Evolutionary conservation across 2,113 vertebrate genomes (phyloP).

Genomic region (Pomatostomus ruficeps): DNA sequence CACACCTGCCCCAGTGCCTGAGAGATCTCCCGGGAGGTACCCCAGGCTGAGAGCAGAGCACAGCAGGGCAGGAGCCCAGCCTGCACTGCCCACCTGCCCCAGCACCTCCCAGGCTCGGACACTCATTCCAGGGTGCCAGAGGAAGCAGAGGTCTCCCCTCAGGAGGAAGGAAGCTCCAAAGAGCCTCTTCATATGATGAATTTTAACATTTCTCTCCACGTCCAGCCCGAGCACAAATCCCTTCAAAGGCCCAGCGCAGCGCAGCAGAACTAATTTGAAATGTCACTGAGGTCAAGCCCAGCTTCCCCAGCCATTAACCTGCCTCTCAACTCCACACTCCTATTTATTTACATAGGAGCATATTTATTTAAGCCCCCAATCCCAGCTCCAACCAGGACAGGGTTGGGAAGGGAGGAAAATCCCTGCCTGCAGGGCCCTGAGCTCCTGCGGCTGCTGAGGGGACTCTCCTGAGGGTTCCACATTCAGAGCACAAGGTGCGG

Average conservation of each 20-base stretch:
- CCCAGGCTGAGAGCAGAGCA: neutral
- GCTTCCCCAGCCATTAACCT: conserved; percentile 57
- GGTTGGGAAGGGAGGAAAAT: neutral
- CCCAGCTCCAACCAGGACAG: neutral
- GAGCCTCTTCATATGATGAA: neutral
- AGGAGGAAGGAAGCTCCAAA: neutral
- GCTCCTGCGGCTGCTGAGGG: neutral
- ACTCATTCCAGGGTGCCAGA: neutral
- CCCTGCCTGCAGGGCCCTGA: neutral
- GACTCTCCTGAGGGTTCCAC: fast-evolving
- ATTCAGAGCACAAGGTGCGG: fast-evolving
- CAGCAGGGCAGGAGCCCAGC: neutral
- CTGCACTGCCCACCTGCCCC: neutral
- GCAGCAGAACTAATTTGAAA: conserved; percentile 77
- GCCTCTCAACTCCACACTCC: conserved; percentile 48
- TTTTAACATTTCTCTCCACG: conserved; percentile 6
- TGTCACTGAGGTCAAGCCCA: conserved; percentile 68
- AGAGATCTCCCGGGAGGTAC: neutral
- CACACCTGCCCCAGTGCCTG: neutral
- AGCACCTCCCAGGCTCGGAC: neutral
- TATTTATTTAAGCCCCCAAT: conserved; percentile 43
- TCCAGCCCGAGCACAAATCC: neutral
- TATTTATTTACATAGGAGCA: conserved; percentile 68
- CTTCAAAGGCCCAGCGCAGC: conserved; percentile 63
- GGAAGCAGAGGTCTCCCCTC: neutral